Evolutionary conservation across 2,113 vertebrate genomes (phyloP).

Genomic region (Lasiurus borealis): DNA sequence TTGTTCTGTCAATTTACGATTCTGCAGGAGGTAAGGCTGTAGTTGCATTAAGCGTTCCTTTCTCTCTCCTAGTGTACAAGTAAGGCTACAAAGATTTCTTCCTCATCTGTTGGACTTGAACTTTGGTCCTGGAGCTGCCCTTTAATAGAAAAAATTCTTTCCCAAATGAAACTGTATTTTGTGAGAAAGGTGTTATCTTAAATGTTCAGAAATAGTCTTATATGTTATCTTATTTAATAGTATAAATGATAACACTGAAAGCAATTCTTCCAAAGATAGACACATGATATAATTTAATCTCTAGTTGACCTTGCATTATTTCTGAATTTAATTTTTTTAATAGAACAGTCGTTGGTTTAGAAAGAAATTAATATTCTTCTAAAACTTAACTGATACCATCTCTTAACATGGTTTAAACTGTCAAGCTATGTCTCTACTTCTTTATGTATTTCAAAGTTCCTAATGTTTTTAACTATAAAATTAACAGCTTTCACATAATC

Average conservation of each 20-base stretch:
- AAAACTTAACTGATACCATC: slow-evolving; percentile 38
- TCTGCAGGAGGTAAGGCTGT: neutral
- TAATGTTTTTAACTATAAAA: slow-evolving; percentile 62
- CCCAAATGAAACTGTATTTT: neutral
- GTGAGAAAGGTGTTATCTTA: neutral
- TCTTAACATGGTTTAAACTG: neutral
- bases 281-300: slow-evolving; percentile 1
- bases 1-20: slow-evolving; percentile 10
- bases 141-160: slow-evolving; percentile 13
- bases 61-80: neutral
- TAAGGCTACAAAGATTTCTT: neutral
- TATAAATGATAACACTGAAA: slow-evolving; percentile 29
- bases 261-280: neutral
- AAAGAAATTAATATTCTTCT: slow-evolving; percentile 52
- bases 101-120: slow-evolving; percentile 12
- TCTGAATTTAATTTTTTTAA: slow-evolving; percentile 44
- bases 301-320: slow-evolving; percentile 35
- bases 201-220: slow-evolving; percentile 11
- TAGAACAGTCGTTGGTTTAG: neutral
- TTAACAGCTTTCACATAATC: slow-evolving; percentile 41
- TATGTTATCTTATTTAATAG: slow-evolving; percentile 3
- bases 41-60: neutral
- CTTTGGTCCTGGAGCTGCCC: neutral
- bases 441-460: slow-evolving; percentile 58
- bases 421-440: slow-evolving; percentile 39